Percentiles rank a stretch among this genome's conserved stretches.
phyloP scores from a whole-genome alignment of 2,113 vertebrate species.

The Nibea albiflora region DNA sequence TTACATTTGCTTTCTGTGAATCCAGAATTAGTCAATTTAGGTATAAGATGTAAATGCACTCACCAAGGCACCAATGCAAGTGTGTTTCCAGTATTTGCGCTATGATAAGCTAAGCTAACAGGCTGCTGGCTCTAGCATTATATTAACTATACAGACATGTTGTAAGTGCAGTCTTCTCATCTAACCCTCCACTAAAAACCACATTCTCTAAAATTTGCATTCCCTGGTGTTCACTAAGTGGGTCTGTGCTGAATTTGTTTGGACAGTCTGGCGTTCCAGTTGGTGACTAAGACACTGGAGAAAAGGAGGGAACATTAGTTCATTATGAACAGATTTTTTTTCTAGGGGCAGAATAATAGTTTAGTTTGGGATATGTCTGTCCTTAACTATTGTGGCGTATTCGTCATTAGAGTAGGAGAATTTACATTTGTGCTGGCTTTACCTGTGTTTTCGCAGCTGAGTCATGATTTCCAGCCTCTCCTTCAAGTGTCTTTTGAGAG shows the following conservation, averaged over 20 bases:
- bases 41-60: background rate
- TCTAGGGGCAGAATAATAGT: background rate
- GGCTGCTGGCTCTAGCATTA: background rate
- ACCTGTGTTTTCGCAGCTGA: background rate
- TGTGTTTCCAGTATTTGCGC: background rate
- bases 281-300: too few species aligned
- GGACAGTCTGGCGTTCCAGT: too few species aligned
- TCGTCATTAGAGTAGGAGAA: background rate
- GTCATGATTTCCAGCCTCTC: constrained; percentile 13
- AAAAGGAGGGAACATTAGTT: too few species aligned
- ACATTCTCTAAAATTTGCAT: too few species aligned
- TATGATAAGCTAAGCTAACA: background rate
- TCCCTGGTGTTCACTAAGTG: too few species aligned
- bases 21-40: background rate
- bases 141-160: background rate
- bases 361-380: background rate
- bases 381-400: background rate
- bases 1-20: constrained; percentile 5
- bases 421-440: background rate
- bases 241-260: too few species aligned
- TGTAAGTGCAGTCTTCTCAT: background rate
- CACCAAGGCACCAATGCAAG: background rate
- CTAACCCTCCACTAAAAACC: background rate
- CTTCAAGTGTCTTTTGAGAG: constrained; percentile 9
- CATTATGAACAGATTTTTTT: background rate